A percentile compares a stretch with the other conserved stretches of the same genome.
Conservation (phyloP, 2,797 vertebrate species). For the Microcaecilia unicolor region DNA sequence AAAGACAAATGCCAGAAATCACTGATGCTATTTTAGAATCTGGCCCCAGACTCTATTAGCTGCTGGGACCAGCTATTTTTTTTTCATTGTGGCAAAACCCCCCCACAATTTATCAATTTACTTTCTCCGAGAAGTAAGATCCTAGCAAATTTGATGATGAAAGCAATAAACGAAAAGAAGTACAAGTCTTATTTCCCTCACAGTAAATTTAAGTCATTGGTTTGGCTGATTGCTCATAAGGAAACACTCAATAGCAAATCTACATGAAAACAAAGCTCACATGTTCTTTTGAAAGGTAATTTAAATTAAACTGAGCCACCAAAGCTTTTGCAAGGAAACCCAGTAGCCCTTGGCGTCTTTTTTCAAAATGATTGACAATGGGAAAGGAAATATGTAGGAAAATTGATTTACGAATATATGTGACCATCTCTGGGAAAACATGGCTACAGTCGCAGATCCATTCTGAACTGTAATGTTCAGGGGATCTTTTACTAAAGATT, state of each 20-base stretch:
- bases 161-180: not conserved
- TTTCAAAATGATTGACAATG: too few relatives aligned
- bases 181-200: not conserved
- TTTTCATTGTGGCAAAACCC: conserved; percentile 25
- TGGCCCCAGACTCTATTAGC: conserved; percentile 19
- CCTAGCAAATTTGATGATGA: conserved; percentile 1
- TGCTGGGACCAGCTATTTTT: conserved; percentile 12
- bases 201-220: not conserved
- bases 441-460: too few relatives aligned
- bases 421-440: too few relatives aligned
- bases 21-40: conserved; percentile 17
- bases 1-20: conserved; percentile 10
- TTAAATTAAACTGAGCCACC: too few relatives aligned
- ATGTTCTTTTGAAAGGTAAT: not conserved
- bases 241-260: not conserved
- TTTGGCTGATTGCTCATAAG: not conserved
- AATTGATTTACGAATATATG: too few relatives aligned
- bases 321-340: too few relatives aligned
- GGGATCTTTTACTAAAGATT: too few relatives aligned
- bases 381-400: too few relatives aligned
- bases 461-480: too few relatives aligned
- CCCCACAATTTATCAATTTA: not conserved
- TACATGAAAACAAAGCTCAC: not conserved
- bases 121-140: conserved; percentile 14
- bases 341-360: too few relatives aligned